Evolutionary conservation across 1,140 invertebrate species (phyloP).

Genomic region (Drosophila gunungcola): DNA sequence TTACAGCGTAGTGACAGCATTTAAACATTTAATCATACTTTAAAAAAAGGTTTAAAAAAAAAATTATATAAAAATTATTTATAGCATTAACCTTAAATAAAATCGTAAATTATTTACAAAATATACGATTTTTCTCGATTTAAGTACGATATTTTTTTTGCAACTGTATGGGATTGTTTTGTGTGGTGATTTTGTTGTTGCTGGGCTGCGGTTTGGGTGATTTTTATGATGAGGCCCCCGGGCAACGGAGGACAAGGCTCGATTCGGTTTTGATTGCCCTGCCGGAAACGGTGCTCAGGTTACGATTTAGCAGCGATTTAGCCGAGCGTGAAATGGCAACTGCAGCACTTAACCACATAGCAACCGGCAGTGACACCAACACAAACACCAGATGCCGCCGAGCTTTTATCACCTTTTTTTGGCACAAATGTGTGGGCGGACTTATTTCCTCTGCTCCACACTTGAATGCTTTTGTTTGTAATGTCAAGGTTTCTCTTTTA

Average conservation of each 20-base stretch:
- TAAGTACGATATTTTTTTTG: background rate
- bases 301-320: slow-evolving; percentile 75
- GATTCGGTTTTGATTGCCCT: slow-evolving; percentile 67
- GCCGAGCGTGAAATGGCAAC: slow-evolving; percentile 71
- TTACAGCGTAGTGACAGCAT: too few species aligned
- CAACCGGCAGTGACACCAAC: slow-evolving; percentile 35
- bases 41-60: too few species aligned
- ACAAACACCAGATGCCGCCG: slow-evolving; percentile 32
- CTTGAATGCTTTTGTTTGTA: slow-evolving; percentile 6
- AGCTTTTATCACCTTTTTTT: slow-evolving; percentile 42
- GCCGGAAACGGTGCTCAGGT: slow-evolving; percentile 76
- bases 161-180: slow-evolving; percentile 4
- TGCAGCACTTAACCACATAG: slow-evolving; percentile 62
- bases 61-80: too few species aligned
- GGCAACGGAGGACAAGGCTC: slow-evolving; percentile 43
- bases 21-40: too few species aligned
- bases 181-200: slow-evolving; percentile 23
- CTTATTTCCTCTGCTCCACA: slow-evolving; percentile 8
- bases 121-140: background rate
- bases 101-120: background rate
- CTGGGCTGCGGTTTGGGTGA: slow-evolving; percentile 70
- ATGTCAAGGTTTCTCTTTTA: slow-evolving; percentile 10
- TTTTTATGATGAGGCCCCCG: slow-evolving; percentile 76
- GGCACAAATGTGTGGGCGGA: background rate
- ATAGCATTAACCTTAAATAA: background rate